A percentile compares a stretch with the other conserved stretches of the same genome.
phyloP scores from a whole-genome alignment of 1,140 invertebrate genomes.

The Prorops nasuta region DNA sequence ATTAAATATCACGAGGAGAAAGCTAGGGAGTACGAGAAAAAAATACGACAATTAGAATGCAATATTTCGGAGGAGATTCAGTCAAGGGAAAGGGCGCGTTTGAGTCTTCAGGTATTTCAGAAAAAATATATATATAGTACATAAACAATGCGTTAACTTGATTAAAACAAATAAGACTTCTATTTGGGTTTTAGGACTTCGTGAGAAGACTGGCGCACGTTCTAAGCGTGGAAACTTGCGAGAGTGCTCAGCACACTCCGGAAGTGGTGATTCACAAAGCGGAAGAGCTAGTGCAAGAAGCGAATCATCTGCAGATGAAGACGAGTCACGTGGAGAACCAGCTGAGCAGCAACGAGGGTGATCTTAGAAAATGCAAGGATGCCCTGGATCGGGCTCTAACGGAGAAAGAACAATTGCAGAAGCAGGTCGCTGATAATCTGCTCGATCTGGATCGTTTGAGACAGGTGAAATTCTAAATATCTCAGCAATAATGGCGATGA shows the following conservation, averaged over 20 bases:
- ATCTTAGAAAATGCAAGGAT: slow-evolving; percentile 65
- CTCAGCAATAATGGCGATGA: too few relatives aligned
- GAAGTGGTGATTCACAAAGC: slow-evolving; percentile 71
- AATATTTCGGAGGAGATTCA: slow-evolving; percentile 65
- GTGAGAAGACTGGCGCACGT: slow-evolving; percentile 66
- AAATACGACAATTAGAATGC: slow-evolving; percentile 68
- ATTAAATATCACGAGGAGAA: slow-evolving; percentile 73
- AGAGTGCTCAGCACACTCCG: slow-evolving; percentile 56
- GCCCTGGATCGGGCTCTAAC: slow-evolving; percentile 62
- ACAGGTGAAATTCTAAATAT: slow-evolving; percentile 39
- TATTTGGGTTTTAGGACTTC: slow-evolving; percentile 59
- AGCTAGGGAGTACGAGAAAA: slow-evolving; percentile 72
- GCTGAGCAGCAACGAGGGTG: slow-evolving; percentile 64
- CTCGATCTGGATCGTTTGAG: slow-evolving; percentile 67
- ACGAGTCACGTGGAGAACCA: slow-evolving; percentile 62
- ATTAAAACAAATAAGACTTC: neutral
- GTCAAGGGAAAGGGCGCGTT: slow-evolving; percentile 46
- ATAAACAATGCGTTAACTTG: neutral
- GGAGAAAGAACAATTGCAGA: slow-evolving; percentile 70
- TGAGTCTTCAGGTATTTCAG: slow-evolving; percentile 33
- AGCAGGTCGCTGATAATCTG: slow-evolving; percentile 64
- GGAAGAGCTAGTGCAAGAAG: slow-evolving; percentile 70
- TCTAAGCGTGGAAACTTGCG: slow-evolving; percentile 67
- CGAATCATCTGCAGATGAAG: slow-evolving; percentile 55
- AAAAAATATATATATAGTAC: neutral